These are phyloP conservation scores for Galerucella calmariensis DNA, from an alignment of 2,888 invertebrate genomes.

Conservation along the genomic window DNA sequence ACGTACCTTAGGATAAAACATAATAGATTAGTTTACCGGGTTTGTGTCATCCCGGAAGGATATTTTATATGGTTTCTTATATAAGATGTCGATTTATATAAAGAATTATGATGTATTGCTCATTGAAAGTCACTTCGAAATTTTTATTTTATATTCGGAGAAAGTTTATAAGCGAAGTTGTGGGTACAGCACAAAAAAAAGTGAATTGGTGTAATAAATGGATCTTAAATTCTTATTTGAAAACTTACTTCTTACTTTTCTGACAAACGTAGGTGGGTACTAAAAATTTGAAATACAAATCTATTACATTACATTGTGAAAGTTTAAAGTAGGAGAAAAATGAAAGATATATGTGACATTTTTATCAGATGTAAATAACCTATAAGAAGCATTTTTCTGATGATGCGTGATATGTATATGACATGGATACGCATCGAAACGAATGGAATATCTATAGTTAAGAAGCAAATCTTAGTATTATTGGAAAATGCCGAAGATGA, in stretches of 20 bases:
- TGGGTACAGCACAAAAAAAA: not conserved
- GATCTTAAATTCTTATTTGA: slow-evolving; percentile 2
- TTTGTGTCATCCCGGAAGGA: not conserved
- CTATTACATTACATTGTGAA: not conserved
- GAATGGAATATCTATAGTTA: no score
- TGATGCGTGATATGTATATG: no score
- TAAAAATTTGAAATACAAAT: not conserved
- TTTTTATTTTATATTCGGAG: not conserved
- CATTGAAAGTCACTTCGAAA: not conserved
- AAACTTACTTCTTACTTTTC: not conserved
- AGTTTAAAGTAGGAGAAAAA: not conserved
- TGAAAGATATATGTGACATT: no score
- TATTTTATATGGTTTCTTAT: not conserved
- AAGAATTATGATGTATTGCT: slow-evolving; percentile 4
- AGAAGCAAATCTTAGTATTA: no score
- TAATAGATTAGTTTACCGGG: not conserved
- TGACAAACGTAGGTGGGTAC: not conserved
- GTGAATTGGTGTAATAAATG: not conserved
- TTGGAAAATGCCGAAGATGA: no score
- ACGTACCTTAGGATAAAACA: not conserved
- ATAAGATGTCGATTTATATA: not conserved
- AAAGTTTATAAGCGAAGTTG: not conserved
- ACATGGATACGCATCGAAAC: no score
- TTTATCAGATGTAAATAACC: no score
- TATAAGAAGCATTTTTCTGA: no score